Evolutionary conservation across 2,113 vertebrate species (phyloP).

Genomic region (Eudyptes chrysolophus): DNA sequence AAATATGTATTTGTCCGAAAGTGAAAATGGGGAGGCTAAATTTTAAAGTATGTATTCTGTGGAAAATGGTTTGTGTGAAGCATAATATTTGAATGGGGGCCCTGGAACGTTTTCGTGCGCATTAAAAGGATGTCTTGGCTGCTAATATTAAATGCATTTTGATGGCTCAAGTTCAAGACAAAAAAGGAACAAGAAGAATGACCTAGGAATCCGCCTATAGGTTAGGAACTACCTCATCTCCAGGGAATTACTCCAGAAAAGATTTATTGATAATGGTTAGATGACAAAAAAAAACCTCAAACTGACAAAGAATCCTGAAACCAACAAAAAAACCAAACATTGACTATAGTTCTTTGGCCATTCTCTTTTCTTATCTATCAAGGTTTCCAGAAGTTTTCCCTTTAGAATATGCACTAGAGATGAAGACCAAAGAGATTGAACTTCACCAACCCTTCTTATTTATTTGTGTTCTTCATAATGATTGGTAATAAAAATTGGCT

Average conservation of each 20-base stretch:
- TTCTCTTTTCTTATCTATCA: neutral
- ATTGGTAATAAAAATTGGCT: neutral
- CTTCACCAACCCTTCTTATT: neutral
- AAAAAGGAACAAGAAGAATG: neutral
- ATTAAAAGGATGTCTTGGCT: neutral
- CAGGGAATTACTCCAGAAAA: neutral
- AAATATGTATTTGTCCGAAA: neutral
- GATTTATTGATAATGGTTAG: neutral
- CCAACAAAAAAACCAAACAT: fast-evolving
- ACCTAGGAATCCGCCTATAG: neutral
- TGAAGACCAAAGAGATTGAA: neutral
- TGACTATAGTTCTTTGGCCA: neutral
- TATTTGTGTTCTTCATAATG: neutral
- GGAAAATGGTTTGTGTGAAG: neutral
- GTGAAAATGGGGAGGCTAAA: neutral
- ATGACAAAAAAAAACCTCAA: neutral
- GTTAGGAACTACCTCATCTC: neutral
- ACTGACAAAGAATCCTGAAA: neutral
- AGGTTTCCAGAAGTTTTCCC: neutral
- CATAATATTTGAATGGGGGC: neutral
- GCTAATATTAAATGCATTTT: neutral
- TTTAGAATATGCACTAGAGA: neutral
- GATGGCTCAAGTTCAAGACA: neutral
- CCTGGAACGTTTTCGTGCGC: neutral
- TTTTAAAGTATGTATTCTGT: neutral